Evolutionary conservation across 2,888 invertebrate genomes (phyloP), one percentile per base, ranked within the genome.

Genomic region (Nomada fucata): DNA sequence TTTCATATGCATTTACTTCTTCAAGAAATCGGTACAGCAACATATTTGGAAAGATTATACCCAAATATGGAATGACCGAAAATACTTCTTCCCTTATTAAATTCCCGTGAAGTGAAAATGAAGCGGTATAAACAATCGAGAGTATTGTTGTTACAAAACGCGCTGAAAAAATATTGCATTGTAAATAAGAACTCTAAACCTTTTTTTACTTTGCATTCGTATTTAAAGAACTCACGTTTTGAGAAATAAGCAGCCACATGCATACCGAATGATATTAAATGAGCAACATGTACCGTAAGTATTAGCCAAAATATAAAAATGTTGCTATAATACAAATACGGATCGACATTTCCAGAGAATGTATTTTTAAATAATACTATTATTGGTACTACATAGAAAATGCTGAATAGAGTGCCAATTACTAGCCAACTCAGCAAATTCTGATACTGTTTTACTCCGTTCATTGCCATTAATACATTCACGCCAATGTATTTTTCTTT

Each of bases 401-500:
- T 82, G 71, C 92, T 93, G 61, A 92, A 91, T 29, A 92, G 9
- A 29, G 88, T 71, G 11, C 93, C 93, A 68, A 89, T 92, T 7
- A 91, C 26, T 50, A 93, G 72, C 93, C 93, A 94, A 76, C 93
- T 92, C 11, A 93, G 83, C 69, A 93, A 88, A 89, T 93, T 93
- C 68, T 92, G 89, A 72, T 84, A 82, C 20, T 88, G 87, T 72
- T 90, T 91, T 13, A 93, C 93, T 29, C 93, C 93, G 71, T 93
- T 93, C 87, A 93, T 93, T 57, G 91, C 85, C 92, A 93, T 93
- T 63, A 94, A 70, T 60, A 93, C 93, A 82, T 91, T 93, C 4
- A 93, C 88, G 9, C 94, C 94, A 72, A 93, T 92, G 57, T 89
- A 91, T 73, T 94, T 94, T 80, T 94, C 94, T 59, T 89, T 91